Base-by-base conservation (phyloP, 2,888 invertebrate species). In the Drosophila flavopinicola region DNA sequence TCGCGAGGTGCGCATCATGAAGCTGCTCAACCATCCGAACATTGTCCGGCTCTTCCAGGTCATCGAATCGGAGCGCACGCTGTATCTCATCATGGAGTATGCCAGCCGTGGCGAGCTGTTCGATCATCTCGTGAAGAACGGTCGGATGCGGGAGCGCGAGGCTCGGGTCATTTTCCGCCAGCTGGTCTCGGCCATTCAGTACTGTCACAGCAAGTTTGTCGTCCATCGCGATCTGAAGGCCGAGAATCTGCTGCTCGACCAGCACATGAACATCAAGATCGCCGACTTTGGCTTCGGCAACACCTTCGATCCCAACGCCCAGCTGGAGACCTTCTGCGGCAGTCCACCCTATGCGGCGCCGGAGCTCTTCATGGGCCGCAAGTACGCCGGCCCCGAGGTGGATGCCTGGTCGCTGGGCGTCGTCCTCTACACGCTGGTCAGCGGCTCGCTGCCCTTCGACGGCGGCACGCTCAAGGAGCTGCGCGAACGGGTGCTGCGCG, bases 231-330 rank as follows among this genome's bases (percentile, higher is more conserved):
- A 94, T 91, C 93, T 95, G 75, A 95, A 99, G 95, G 99, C 99
- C 90, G 99, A 99, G 93, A 99, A 99, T 93, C 94, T 99, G 88
- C 93, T 99, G 85, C 93, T 99, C 91, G 99, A 99, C 93, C 97
- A 97, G 91, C 99, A 99, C 93, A 98, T 99, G 98, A 99, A 99
- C 92, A 99, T 99, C 88, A 99, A 99, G 93, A 99, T 99, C 88
- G 99, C 99, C 13, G 99, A 99, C 92, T 99, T 99, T 92, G 99
- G 99, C 59, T 99, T 99, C 93, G 98, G 98, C 88, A 99, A 99
- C 93, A 98, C 99, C 93, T 99, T 99, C 93, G 98, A 97, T 68
- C 98, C 98, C 51, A 99, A 99, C 80, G 98, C 97, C 89, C 99
- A 99, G 92, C 93, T 99, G 90, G 99, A 99, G 92, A 99, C 99